These are phyloP conservation scores for Anser cygnoides DNA, from an alignment of 2,113 vertebrate genomes.

Conservation along the genomic window DNA sequence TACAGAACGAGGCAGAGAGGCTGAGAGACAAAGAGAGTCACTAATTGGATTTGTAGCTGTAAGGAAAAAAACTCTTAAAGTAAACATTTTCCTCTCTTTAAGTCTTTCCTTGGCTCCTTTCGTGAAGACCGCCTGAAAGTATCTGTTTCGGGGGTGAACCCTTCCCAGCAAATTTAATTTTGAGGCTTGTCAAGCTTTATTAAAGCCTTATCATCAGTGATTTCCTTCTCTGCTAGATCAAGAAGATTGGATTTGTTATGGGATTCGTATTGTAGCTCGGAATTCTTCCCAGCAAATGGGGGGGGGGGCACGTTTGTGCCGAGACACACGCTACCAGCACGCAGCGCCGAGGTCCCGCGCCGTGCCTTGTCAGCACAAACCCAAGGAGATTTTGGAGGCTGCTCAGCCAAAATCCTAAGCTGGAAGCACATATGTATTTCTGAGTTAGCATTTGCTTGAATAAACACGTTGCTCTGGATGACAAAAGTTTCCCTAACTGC, in stretches of 20 bases:
- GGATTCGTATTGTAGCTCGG: not conserved
- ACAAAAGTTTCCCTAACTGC: not conserved
- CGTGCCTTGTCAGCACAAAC: not conserved
- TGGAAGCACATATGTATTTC: not conserved
- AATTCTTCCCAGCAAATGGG: not conserved
- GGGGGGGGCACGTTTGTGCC: not conserved
- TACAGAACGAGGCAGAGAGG: not conserved
- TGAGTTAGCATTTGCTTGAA: not conserved
- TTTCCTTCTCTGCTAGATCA: constrained; percentile 64
- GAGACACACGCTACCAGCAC: not conserved
- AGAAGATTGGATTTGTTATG: constrained; percentile 62
- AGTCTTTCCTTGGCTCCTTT: constrained; percentile 20
- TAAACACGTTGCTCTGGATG: not conserved
- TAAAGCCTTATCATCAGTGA: constrained; percentile 68
- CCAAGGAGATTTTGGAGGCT: not conserved
- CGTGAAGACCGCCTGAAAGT: not conserved
- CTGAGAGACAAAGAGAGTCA: constrained; percentile 13
- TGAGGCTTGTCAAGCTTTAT: constrained; percentile 68
- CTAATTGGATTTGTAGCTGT: constrained; percentile 61
- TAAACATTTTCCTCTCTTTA: constrained; percentile 48
- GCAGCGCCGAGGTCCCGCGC: rapidly evolving
- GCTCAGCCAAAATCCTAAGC: not conserved
- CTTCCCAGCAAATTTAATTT: constrained; percentile 65
- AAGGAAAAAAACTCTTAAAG: not conserved
- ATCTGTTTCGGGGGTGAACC: constrained; percentile 56